Evolutionary conservation across 2,888 invertebrate species (phyloP).

Genomic region (Drosophila multiciliata): DNA sequence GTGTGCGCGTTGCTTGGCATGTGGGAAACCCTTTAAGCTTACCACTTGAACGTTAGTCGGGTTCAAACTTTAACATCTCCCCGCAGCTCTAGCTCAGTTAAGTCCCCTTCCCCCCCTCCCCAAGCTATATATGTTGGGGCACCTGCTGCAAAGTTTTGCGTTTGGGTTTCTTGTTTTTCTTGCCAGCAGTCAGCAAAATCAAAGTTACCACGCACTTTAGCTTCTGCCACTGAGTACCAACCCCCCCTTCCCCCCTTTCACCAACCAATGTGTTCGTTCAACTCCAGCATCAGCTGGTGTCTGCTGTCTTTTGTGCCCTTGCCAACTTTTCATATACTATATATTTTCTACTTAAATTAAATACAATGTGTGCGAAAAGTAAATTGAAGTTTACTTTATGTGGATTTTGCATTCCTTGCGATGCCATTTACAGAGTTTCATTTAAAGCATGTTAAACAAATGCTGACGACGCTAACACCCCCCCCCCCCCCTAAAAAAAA

Average conservation of each 20-base stretch:
- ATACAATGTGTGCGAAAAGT: conserved; percentile 78
- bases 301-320: conserved; percentile 58
- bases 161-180: conserved; percentile 45
- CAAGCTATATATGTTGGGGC: conserved; percentile 51
- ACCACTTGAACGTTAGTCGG: conserved; percentile 46
- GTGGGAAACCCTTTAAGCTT: conserved; percentile 57
- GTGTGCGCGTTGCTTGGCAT: conserved; percentile 7
- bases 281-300: conserved; percentile 22
- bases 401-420: conserved; percentile 55
- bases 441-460: conserved; percentile 64
- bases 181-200: conserved; percentile 61
- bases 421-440: conserved; percentile 51
- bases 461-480: conserved; percentile 45
- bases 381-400: conserved; percentile 77
- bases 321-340: conserved; percentile 62
- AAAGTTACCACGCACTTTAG: conserved; percentile 69
- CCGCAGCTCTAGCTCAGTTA: conserved; percentile 4
- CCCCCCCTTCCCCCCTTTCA: neutral
- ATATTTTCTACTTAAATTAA: conserved; percentile 76
- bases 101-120: neutral
- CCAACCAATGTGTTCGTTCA: conserved; percentile 22
- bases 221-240: conserved; percentile 32
- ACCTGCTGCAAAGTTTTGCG: conserved; percentile 72
- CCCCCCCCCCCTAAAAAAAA: no score
- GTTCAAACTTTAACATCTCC: conserved; percentile 60